Evolutionary conservation across 2,797 vertebrate genomes (phyloP), one percentile per base, ranked within the genome.

Genomic region (Leucoraja ocellata): DNA sequence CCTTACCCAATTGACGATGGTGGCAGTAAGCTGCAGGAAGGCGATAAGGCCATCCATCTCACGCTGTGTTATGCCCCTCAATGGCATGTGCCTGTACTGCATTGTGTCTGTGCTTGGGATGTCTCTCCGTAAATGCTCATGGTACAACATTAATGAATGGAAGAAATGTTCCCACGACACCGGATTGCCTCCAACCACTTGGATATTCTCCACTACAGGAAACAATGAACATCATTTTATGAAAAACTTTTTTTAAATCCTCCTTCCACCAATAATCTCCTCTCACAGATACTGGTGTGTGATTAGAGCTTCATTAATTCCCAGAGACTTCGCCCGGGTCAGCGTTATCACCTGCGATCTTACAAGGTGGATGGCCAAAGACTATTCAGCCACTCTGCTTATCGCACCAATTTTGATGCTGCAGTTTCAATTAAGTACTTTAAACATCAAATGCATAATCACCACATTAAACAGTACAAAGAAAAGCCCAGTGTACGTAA

Each of bases 161-260:
- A 99, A 99, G 93, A 99, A 98, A 95, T 99, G 99, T 93, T 99
- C 99, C 99, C 99, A 99, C 16, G 98, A 99, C 93, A 99, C 98
- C 1, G 98, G 97, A 94, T 98, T 98, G 93, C 98, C 98, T 32
- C 97, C 97, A 36, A 96, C 96, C 94, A 98, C 98, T 95, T 99
- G 98, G 93, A 99, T 97, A 95, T 98, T 99, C 95, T 99, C 98
- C 86, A 95, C 99, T 99, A 94, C 83, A 93, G 95, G 93, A 94
- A 14, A 11, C 39, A 25, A 93, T 2, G 76, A 71, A 91, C 93
- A 84, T n/a, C 2, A 88, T 14, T 21, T 21, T 18, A 23, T 10
- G 32, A 88, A 68, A 88, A 68, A 7, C 63, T 6, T 65, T 79
- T 39, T 65, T 68, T 74, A 21, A 11, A 74, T 74, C 71, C 61